Conservation (phyloP, 2,113 vertebrate genomes). For the Eubucco bourcierii region DNA sequence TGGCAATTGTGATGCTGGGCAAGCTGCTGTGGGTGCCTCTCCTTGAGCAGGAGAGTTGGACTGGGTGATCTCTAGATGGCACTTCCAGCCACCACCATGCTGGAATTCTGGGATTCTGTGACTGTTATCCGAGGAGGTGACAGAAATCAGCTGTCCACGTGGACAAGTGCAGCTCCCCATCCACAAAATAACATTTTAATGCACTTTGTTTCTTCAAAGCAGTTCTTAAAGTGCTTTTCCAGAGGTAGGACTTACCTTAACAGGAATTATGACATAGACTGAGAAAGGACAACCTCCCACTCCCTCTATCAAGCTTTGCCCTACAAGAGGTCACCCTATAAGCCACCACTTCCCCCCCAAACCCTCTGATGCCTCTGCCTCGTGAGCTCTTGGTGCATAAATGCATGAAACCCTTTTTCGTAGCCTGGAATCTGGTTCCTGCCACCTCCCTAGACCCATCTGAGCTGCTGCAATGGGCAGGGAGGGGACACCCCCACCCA, state of each 20-base stretch:
- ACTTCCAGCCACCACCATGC: too few relatives aligned
- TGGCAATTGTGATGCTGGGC: too few relatives aligned
- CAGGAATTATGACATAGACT: accelerated
- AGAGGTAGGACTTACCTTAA: not conserved
- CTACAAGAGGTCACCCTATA: not conserved
- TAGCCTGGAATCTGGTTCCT: too few relatives aligned
- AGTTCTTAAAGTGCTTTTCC: not conserved
- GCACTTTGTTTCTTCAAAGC: not conserved
- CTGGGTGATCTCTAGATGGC: too few relatives aligned
- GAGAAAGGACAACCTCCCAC: accelerated
- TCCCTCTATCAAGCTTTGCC: not conserved
- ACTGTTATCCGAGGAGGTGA: not conserved
- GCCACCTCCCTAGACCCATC: not conserved
- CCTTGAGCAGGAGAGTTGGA: too few relatives aligned
- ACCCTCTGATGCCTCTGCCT: not conserved
- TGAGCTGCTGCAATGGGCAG: not conserved
- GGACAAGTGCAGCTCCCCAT: not conserved
- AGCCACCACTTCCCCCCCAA: accelerated
- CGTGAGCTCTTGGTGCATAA: not conserved
- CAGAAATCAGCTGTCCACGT: not conserved
- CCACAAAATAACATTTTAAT: not conserved
- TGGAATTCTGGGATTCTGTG: too few relatives aligned
- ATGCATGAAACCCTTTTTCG: too few relatives aligned
- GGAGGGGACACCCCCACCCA: not conserved
- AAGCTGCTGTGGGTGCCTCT: too few relatives aligned